Evolutionary conservation across 1,140 invertebrate species (phyloP).

Genomic region (Macrobrachium nipponense): DNA sequence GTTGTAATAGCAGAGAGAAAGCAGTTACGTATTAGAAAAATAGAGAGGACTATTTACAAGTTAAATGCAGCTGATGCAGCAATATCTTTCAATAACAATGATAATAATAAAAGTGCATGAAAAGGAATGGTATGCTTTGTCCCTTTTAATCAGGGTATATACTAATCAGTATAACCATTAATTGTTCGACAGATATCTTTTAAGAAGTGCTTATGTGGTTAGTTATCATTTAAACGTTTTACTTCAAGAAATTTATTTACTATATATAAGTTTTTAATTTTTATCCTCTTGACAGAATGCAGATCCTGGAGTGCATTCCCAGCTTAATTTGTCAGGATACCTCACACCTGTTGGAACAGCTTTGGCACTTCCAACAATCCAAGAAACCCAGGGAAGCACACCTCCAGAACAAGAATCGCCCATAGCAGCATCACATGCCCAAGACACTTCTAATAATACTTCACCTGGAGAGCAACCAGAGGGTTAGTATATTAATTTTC

Average conservation of each 20-base stretch:
- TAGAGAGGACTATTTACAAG: no score
- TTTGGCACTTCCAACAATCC: conserved; percentile 86
- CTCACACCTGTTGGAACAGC: conserved; percentile 72
- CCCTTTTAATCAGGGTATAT: no score
- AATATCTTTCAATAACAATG: no score
- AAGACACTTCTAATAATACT: conserved; percentile 6
- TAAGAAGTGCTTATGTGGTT: background rate
- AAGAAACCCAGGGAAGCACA: conserved; percentile 73
- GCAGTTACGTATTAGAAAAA: no score
- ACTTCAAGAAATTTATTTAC: background rate
- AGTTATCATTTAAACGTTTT: conserved; percentile 13
- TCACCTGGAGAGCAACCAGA: background rate
- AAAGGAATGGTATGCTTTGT: no score
- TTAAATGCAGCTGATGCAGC: no score
- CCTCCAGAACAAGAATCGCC: conserved; percentile 48
- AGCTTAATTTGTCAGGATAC: conserved; percentile 81
- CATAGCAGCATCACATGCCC: conserved; percentile 26
- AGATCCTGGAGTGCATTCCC: conserved; percentile 94
- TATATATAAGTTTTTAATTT: conserved; percentile 5
- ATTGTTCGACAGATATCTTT: no score
- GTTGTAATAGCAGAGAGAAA: no score
- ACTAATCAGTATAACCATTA: no score
- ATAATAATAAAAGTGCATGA: no score
- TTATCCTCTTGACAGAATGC: conserved; percentile 78
- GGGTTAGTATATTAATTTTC: background rate